phyloP scores from a whole-genome alignment of 2,113 vertebrate species.

The Forbesichthys agassizii region DNA sequence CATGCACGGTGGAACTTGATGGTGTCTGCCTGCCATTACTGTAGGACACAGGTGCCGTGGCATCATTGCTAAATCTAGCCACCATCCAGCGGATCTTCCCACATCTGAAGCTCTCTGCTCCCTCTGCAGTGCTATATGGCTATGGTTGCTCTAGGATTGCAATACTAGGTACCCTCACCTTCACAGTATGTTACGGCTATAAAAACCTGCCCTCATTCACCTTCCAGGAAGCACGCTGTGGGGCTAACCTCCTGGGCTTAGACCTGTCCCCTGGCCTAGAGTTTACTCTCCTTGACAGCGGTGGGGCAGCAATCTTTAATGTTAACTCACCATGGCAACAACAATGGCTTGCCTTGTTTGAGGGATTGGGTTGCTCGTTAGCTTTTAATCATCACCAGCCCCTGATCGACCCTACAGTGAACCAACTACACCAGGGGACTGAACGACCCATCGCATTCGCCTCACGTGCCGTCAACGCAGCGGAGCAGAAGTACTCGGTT shows the following conservation, averaged over 20 bases:
- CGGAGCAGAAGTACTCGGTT: too few species aligned
- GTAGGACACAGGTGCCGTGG: slow-evolving; percentile 5
- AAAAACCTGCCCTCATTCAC: background rate
- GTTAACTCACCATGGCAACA: too few species aligned
- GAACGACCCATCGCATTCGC: too few species aligned
- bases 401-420: slow-evolving; percentile 1
- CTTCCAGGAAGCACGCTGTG: background rate
- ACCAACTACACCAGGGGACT: too few species aligned
- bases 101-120: background rate
- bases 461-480: too few species aligned
- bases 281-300: slow-evolving; percentile 5
- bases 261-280: slow-evolving; percentile 4
- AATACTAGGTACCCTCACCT: background rate
- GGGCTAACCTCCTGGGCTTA: slow-evolving; percentile 10
- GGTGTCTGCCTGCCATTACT: slow-evolving; percentile 4
- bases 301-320: too few species aligned
- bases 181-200: background rate
- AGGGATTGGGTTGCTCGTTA: slow-evolving; percentile 1
- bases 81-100: background rate
- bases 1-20: slow-evolving; percentile 5
- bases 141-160: background rate
- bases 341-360: too few species aligned
- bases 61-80: slow-evolving; percentile 9
- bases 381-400: slow-evolving; percentile 2
- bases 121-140: background rate